Evolutionary conservation across 2,113 vertebrate genomes (phyloP).

Genomic region (Nibea coibor): DNA sequence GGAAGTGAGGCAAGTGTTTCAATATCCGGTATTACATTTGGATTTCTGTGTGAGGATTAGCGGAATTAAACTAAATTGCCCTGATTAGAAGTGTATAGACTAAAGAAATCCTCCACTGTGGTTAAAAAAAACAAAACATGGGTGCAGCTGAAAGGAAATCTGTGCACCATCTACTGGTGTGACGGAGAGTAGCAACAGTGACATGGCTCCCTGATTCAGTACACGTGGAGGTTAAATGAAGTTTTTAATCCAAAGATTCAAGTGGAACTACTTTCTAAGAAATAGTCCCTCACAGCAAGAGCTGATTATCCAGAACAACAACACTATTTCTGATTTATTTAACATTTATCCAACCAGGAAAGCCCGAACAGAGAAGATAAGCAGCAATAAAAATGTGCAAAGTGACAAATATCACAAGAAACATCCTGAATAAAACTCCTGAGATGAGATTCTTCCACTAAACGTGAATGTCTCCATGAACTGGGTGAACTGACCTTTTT

Average conservation of each 20-base stretch:
- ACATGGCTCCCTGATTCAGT: neutral
- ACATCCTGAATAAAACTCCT: too few relatives aligned
- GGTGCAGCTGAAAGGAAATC: slow-evolving; percentile 19
- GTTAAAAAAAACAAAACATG: neutral
- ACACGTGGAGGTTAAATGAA: neutral
- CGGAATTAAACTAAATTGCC: too few relatives aligned
- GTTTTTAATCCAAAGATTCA: neutral
- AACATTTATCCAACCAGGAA: neutral
- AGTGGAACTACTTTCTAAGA: too few relatives aligned
- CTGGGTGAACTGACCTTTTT: too few relatives aligned
- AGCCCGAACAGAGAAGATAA: neutral
- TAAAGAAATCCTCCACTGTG: neutral
- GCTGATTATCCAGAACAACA: neutral
- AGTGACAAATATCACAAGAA: neutral
- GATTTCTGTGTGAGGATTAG: neutral
- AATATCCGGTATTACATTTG: neutral
- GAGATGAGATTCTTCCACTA: too few relatives aligned
- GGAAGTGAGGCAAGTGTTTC: neutral
- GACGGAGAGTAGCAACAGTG: neutral
- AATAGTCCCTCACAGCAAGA: neutral
- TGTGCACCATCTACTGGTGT: slow-evolving; percentile 65
- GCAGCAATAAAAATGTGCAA: neutral
- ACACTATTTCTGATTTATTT: neutral
- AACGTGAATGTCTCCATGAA: too few relatives aligned
- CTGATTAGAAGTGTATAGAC: neutral